A percentile compares a stretch with the other conserved stretches of the same genome.
Evolutionary conservation across 2,113 vertebrate species (phyloP).

Genomic region (Drymodes brunneopygia): DNA sequence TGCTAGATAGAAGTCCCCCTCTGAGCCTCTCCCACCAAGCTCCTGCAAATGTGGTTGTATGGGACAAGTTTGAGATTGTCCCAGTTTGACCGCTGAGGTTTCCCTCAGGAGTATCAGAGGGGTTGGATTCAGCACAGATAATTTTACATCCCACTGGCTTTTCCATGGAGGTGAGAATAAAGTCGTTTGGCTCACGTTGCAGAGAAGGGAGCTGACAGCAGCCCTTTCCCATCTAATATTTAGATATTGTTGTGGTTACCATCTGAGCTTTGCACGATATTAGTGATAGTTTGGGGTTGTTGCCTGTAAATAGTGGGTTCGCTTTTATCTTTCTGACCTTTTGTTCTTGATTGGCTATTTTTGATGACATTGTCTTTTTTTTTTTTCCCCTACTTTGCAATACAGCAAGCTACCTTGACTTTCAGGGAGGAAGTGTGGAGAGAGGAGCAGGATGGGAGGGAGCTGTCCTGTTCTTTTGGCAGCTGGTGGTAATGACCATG

Average conservation of each 20-base stretch:
- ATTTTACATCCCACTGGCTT: not conserved
- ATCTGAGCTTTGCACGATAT: not conserved
- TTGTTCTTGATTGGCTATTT: not conserved
- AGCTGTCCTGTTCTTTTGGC: not conserved
- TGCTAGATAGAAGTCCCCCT: not conserved
- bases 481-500: not conserved
- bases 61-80: not conserved
- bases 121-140: not conserved
- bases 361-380: not conserved
- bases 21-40: not conserved
- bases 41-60: not conserved
- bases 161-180: conserved; percentile 37
- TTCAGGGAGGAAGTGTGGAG: not conserved
- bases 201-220: not conserved
- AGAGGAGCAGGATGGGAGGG: not conserved
- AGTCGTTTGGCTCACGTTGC: not conserved
- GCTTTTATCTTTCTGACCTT: not conserved
- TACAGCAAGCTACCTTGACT: not conserved
- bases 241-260: not conserved
- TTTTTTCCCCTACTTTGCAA: accelerated
- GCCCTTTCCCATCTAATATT: not conserved
- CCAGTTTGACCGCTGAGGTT: not conserved
- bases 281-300: not conserved
- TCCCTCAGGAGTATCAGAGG: not conserved
- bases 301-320: not conserved